phyloP scores from a whole-genome alignment of 2,888 invertebrate genomes.

The Poecilus cupreus region DNA sequence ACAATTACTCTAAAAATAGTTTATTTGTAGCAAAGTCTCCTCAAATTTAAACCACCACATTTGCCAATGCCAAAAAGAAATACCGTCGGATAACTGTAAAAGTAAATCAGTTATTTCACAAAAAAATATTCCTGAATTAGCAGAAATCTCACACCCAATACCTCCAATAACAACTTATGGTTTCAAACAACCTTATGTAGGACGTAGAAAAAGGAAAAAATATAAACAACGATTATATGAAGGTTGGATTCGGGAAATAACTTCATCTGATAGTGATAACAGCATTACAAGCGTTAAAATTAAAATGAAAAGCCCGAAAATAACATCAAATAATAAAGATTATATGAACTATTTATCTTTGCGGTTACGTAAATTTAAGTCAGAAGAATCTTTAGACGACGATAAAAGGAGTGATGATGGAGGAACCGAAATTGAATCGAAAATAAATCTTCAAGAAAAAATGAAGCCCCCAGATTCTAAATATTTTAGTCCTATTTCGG shows the following conservation, averaged over 20 bases:
- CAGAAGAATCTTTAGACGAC: not conserved
- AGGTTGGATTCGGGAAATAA: conserved; percentile 42
- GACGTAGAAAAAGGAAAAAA: conserved; percentile 18
- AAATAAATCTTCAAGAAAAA: not conserved
- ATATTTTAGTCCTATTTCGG: conserved; percentile 29
- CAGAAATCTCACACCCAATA: not conserved
- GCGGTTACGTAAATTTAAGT: conserved; percentile 10
- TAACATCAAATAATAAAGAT: not conserved
- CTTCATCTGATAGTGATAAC: conserved; percentile 38
- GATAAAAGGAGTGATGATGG: not conserved
- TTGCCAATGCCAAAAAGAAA: not conserved
- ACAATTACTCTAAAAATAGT: not conserved
- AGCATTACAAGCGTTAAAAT: not conserved
- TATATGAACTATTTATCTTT: conserved; percentile 17
- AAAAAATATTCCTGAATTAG: conserved; percentile 15
- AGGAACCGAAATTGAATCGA: not conserved
- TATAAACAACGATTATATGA: conserved; percentile 11
- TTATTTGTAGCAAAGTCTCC: not conserved
- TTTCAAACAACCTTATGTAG: conserved; percentile 23
- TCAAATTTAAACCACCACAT: not conserved
- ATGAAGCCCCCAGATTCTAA: not conserved
- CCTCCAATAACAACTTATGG: conserved; percentile 6
- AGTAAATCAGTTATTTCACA: not conserved
- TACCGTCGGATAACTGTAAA: not conserved
- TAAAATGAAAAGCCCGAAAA: not conserved